phyloP scores from a whole-genome alignment of 2,888 invertebrate genomes.

The Idaea biselata region DNA sequence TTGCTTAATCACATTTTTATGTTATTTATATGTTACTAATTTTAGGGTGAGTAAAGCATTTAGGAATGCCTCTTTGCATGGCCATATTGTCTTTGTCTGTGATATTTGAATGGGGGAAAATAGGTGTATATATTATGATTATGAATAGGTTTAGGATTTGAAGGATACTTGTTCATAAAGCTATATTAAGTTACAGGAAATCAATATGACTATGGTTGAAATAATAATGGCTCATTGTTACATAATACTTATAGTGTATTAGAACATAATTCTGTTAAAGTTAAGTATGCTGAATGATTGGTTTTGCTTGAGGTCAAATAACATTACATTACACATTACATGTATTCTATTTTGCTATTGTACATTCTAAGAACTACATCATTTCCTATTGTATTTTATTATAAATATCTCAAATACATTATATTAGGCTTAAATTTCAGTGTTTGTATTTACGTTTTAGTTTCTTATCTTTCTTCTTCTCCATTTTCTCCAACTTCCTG shows the following conservation, averaged over 20 bases:
- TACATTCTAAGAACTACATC: background rate
- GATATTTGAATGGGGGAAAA: background rate
- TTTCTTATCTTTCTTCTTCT: slow-evolving; percentile 77
- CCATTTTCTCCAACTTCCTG: slow-evolving; percentile 85
- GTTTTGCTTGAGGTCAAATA: background rate
- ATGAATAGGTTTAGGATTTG: background rate
- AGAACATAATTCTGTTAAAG: background rate
- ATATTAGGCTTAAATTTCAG: slow-evolving; percentile 19
- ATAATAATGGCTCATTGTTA: background rate
- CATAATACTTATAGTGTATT: background rate
- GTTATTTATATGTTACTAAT: background rate
- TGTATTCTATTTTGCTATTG: background rate
- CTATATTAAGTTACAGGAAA: background rate
- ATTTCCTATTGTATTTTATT: background rate
- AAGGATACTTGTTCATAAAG: background rate
- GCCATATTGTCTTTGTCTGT: background rate
- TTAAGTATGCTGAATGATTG: background rate
- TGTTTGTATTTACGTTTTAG: slow-evolving; percentile 59
- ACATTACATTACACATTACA: background rate
- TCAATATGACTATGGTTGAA: background rate
- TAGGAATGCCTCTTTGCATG: no score
- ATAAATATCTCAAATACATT: background rate
- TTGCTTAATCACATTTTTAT: no score
- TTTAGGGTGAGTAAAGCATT: no score
- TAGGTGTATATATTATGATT: background rate